phyloP scores from a whole-genome alignment of 2,797 vertebrate genomes.

The Momotus momota region DNA sequence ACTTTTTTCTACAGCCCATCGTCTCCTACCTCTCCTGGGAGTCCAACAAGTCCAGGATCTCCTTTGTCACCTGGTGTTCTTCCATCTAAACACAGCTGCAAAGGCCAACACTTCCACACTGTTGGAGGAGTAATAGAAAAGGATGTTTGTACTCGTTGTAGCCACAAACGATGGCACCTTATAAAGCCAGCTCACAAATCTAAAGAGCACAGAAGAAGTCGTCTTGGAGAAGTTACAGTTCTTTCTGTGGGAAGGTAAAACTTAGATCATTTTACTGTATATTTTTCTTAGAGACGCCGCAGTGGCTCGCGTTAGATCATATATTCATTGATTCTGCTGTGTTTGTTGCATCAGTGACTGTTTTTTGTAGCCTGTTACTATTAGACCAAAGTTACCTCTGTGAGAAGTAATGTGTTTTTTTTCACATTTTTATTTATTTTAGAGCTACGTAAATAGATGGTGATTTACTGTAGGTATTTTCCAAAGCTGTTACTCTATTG shows the following conservation, averaged over 20 bases:
- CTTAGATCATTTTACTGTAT: background rate
- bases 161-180: slow-evolving; percentile 92
- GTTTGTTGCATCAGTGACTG: background rate
- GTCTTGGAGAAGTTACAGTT: slow-evolving; percentile 90
- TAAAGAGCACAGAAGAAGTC: slow-evolving; percentile 77
- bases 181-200: slow-evolving; percentile 80
- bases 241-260: slow-evolving; percentile 93
- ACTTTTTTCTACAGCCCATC: slow-evolving; percentile 66
- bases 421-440: background rate
- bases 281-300: background rate
- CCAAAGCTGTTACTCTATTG: background rate
- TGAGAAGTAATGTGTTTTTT: background rate
- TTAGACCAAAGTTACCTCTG: background rate
- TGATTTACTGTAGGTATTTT: background rate
- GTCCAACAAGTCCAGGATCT: slow-evolving; percentile 80
- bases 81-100: slow-evolving; percentile 87
- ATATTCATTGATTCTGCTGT: background rate
- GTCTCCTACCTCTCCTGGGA: slow-evolving; percentile 83
- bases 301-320: background rate
- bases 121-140: slow-evolving; percentile 86
- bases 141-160: slow-evolving; percentile 91
- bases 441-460: background rate
- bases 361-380: background rate
- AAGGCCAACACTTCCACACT: slow-evolving; percentile 90
- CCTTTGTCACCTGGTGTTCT: slow-evolving; percentile 79